Evolutionary conservation across 2,113 vertebrate genomes (phyloP).

Genomic region (Antechinus stuartii): DNA sequence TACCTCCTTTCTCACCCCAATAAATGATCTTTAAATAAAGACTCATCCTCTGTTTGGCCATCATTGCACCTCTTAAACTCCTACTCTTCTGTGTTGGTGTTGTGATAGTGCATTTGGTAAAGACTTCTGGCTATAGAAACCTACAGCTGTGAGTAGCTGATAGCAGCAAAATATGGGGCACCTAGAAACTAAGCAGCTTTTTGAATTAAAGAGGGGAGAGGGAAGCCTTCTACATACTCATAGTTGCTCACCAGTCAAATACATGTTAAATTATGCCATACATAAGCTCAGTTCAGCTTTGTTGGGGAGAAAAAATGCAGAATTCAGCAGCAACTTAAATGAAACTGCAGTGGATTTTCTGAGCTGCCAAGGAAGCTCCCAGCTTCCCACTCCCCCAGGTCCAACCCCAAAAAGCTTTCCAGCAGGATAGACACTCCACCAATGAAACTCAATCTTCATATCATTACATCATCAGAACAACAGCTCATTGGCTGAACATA

Average conservation of each 20-base stretch:
- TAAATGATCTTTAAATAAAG: neutral
- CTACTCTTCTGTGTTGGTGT: neutral
- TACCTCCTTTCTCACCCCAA: neutral
- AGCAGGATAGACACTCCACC: constrained; percentile 32
- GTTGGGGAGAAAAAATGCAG: constrained; percentile 61
- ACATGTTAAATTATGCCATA: constrained; percentile 27
- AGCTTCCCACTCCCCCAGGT: constrained; percentile 19
- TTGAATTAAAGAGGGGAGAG: constrained; percentile 4
- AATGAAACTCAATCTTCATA: constrained; percentile 53
- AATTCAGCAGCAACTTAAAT: constrained; percentile 55
- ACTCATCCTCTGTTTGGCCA: neutral
- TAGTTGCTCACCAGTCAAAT: constrained; percentile 7
- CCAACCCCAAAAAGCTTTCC: constrained; percentile 54
- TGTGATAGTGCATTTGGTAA: constrained; percentile 4
- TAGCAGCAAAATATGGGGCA: neutral
- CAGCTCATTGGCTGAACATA: constrained; percentile 51
- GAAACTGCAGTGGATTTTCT: constrained; percentile 62
- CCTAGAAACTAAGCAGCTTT: constrained; percentile 32
- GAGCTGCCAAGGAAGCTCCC: constrained; percentile 49
- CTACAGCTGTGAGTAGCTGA: neutral
- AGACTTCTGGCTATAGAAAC: neutral
- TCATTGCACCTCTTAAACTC: neutral
- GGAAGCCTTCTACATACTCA: constrained; percentile 39
- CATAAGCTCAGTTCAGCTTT: constrained; percentile 38
- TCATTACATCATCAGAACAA: constrained; percentile 64